These are phyloP conservation scores for Polyploca ridens DNA, from an alignment of 2,888 invertebrate species.

Conservation along the genomic window DNA sequence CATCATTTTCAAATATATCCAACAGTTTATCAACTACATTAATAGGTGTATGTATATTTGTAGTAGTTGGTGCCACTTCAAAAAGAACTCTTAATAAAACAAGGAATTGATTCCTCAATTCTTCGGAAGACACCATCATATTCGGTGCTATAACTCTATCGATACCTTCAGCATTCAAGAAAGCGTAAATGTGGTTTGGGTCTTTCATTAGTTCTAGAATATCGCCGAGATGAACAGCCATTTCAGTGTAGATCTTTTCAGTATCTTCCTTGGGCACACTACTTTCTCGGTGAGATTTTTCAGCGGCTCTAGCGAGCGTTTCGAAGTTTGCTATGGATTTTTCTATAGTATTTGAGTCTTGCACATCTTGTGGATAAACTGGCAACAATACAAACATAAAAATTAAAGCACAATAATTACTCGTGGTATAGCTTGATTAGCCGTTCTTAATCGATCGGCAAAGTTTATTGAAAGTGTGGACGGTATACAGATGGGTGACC, in stretches of 20 bases:
- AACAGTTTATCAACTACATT: constrained; percentile 58
- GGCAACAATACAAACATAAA: too few relatives aligned
- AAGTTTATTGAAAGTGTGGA: too few relatives aligned
- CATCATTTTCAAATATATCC: constrained; percentile 61
- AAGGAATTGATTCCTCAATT: constrained; percentile 50
- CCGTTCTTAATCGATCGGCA: too few relatives aligned
- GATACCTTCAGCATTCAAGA: constrained; percentile 60
- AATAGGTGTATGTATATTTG: constrained; percentile 49
- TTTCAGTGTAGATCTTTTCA: constrained; percentile 40
- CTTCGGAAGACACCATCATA: constrained; percentile 37
- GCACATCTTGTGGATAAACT: constrained; percentile 14
- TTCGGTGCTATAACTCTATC: constrained; percentile 51
- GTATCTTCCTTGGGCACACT: constrained; percentile 37
- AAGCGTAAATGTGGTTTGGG: constrained; percentile 49
- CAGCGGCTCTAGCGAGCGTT: constrained; percentile 25
- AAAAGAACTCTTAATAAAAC: constrained; percentile 56
- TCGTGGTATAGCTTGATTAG: too few relatives aligned
- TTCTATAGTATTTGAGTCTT: constrained; percentile 27
- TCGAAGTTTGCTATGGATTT: constrained; percentile 43
- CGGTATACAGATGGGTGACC: too few relatives aligned
- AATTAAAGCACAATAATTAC: too few relatives aligned
- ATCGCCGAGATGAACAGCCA: constrained; percentile 42
- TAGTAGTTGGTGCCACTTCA: constrained; percentile 50
- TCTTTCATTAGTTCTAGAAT: constrained; percentile 46
- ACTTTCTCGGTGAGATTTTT: constrained; percentile 29